These are phyloP conservation scores for Hydrotaea cyrtoneurina DNA, from an alignment of 2,888 invertebrate species.

Conservation along the genomic window DNA sequence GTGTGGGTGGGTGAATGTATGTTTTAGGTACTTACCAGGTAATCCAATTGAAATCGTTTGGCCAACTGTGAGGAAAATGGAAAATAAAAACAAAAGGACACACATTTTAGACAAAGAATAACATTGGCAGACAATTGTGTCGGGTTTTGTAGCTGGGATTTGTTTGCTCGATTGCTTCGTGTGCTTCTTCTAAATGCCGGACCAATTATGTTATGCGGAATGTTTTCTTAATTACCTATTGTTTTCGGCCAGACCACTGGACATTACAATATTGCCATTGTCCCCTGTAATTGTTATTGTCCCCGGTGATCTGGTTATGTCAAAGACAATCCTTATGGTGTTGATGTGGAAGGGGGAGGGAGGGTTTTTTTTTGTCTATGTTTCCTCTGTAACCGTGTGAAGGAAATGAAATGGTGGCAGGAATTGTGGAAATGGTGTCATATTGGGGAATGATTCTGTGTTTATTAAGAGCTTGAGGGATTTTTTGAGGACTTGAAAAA, in stretches of 20 bases:
- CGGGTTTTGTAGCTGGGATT: no score
- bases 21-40: conserved; percentile 72
- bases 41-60: conserved; percentile 69
- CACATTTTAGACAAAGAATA: background rate
- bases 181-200: background rate
- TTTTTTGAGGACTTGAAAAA: no score
- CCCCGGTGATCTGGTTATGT: conserved; percentile 10
- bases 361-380: no score
- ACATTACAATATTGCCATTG: conserved; percentile 17
- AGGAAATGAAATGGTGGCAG: no score
- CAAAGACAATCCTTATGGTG: no score
- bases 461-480: no score
- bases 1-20: no score
- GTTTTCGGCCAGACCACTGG: conserved; percentile 26
- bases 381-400: no score
- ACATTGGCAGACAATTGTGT: conserved; percentile 12
- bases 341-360: no score
- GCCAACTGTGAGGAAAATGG: conserved; percentile 70
- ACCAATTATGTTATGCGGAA: conserved; percentile 52
- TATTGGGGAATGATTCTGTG: no score
- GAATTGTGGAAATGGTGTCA: no score
- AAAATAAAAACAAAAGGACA: conserved; percentile 21
- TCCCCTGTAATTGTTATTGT: conserved; percentile 23
- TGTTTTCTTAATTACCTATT: conserved; percentile 52
- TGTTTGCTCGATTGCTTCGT: background rate